Percentiles rank a stretch among this genome's conserved stretches.
Evolutionary conservation across 2,888 invertebrate species (phyloP).

Genomic region (Koerneria pararmatus): DNA sequence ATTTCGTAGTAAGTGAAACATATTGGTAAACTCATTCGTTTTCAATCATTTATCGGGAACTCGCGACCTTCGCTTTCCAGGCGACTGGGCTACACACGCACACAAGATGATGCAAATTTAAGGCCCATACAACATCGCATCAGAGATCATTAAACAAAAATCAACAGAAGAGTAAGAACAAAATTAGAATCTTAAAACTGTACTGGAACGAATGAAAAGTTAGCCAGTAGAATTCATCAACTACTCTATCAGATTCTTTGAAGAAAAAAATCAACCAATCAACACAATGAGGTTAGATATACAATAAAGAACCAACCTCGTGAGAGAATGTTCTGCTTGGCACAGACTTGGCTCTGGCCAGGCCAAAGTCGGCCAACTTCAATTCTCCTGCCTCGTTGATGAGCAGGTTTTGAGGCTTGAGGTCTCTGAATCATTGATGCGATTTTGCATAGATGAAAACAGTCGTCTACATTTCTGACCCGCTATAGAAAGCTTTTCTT

Average conservation of each 20-base stretch:
- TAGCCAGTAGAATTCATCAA: background rate
- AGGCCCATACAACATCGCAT: background rate
- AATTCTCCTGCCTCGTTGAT: constrained; percentile 94
- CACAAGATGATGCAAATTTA: too few species aligned
- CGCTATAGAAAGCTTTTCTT: too few species aligned
- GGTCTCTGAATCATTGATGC: constrained; percentile 69
- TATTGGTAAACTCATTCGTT: too few species aligned
- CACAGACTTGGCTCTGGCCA: constrained; percentile 95
- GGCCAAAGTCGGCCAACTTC: constrained; percentile 90
- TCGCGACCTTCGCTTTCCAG: background rate
- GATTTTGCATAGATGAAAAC: background rate
- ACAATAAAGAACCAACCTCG: constrained; percentile 67
- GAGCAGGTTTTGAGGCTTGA: constrained; percentile 95
- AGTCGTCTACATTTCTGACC: background rate
- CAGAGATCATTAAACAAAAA: background rate
- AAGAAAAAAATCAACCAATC: too few species aligned
- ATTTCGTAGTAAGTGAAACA: too few species aligned
- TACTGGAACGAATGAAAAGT: background rate
- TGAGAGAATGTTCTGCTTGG: constrained; percentile 97
- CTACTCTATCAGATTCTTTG: background rate
- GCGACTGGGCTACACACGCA: background rate
- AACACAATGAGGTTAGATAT: too few species aligned
- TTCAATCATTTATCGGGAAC: too few species aligned
- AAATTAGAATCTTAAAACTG: background rate
- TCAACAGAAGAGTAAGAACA: background rate